Percentiles rank a stretch among this genome's conserved stretches.
phyloP scores from a whole-genome alignment of 2,888 invertebrate genomes.

The Ennomos erosarius region DNA sequence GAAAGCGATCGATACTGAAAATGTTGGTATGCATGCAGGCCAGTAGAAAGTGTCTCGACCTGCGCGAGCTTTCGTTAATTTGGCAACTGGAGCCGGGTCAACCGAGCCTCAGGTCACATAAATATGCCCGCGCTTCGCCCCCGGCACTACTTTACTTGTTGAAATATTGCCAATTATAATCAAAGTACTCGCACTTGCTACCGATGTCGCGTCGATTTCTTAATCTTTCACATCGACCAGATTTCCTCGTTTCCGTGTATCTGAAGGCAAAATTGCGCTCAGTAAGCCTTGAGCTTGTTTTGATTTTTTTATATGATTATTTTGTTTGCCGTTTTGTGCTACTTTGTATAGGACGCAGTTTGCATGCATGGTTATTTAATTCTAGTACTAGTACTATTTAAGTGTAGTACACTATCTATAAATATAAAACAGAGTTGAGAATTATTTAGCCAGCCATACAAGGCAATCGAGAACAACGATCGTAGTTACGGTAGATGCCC shows the following conservation, averaged over 20 bases:
- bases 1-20: constrained; percentile 82
- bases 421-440: constrained; percentile 9
- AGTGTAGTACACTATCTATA: background rate
- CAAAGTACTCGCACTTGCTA: constrained; percentile 69
- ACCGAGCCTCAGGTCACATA: constrained; percentile 71
- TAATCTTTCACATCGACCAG: constrained; percentile 66
- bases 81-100: constrained; percentile 76
- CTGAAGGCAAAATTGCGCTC: constrained; percentile 43
- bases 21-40: constrained; percentile 72
- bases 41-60: constrained; percentile 83
- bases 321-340: constrained; percentile 39
- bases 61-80: constrained; percentile 78
- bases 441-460: constrained; percentile 6
- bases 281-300: constrained; percentile 44
- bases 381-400: too few species aligned
- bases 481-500: constrained; percentile 36
- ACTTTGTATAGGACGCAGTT: constrained; percentile 24
- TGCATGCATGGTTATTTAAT: too few species aligned
- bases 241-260: constrained; percentile 61
- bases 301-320: constrained; percentile 39
- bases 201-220: constrained; percentile 68
- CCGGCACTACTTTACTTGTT: constrained; percentile 78
- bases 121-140: constrained; percentile 78
- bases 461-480: constrained; percentile 34
- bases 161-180: constrained; percentile 80